Evolutionary conservation across 2,113 vertebrate species (phyloP), one percentile per base, ranked within the genome.

Genomic region (Neolamprologus falcicula): DNA sequence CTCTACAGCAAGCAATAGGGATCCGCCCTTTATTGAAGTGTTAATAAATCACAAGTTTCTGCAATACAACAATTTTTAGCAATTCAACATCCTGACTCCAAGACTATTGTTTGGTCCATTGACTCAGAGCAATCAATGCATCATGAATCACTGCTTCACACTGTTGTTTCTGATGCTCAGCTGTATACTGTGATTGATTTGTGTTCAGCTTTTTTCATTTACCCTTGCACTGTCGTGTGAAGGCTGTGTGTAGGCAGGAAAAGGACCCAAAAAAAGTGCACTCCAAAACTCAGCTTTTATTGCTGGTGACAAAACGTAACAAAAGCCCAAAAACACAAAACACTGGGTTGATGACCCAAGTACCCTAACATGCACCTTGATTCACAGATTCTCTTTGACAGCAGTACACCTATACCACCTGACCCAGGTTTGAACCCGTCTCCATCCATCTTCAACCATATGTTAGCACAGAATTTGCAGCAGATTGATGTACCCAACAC

Each of bases 321-420:
- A 57, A 28, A 57, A 57, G 13, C 7, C 13, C 55, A 28, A 57
- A 59, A 59, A 28, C 24, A 16, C 24, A 59, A 59, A 28, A 59
- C 55, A 16, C 24, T 59, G 24, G 55, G 7, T 9, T 0, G 55
- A 59, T 14, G 1, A 59, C 26, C 55, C 55, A 2, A 1, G 3
- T 7, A 16, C 55, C 55, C 26, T 59, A 59, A 59, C 26, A 59
- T 45, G 12, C 7, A 24, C 7, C n/a, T 40, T 1, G 7, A 40
- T 16, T 42, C 37, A 24, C 12, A 42, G 42, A 9, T 24, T 21
- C n/a, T 42, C n/a, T 71, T 42, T 6, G 8, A 16, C 40, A 2
- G 9, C 24, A 28, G 8, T 5, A 17, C 8, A 26, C 5, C 13
- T 17, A 73, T 4, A 17, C 40, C n/a, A 73, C 40, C 14, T 6